Evolutionary conservation across 2,113 vertebrate genomes (phyloP), one percentile per base, ranked within the genome.

Genomic region (Gadus macrocephalus): DNA sequence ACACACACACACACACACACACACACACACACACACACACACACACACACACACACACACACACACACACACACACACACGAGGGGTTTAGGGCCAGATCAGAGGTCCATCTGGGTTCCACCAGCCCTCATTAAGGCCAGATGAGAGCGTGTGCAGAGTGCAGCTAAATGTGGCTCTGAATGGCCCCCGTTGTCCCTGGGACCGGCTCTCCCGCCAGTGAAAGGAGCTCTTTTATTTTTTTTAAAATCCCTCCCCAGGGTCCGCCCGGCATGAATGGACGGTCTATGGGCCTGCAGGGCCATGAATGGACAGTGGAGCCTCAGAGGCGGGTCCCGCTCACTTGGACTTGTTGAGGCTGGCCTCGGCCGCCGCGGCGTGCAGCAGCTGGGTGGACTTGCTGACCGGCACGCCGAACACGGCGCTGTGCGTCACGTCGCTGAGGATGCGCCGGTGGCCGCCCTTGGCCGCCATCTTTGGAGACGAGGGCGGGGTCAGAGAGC

Each of bases 291-390:
- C 53, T 3, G 64, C 67, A 53, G 58, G 28, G 73, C 66, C 58
- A 86, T 83, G 74, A 90, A 85, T 82, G 80, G 66, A 78, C 79
- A 76, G 70, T 80, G 83, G 66, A 76, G 81, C 56, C 75, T 67
- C 79, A 69, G 85, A 66, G 58, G 71, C 69, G 77, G 17, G 80
- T 84, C 86, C 68, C 80, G 81, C 94, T 88, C 89, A 98, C 96
- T 99, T 98, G 82, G 96, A 98, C 69, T 99, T 99, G 91, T 98
- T 99, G 88, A 99, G 95, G 75, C 95, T 91, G 83, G 97, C 97
- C 83, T 98, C 96, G 0, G 97, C 97, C 15, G 97, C 97, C 1
- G 97, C 97, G 0, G 97, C 94, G 78, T 98, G 96, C 61, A 99
- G 92, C 42, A 98, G 92, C 88, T 96, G 97, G 9, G 97, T 99